Conservation (phyloP, 1,140 invertebrate genomes). For the Cyclina sinensis region DNA sequence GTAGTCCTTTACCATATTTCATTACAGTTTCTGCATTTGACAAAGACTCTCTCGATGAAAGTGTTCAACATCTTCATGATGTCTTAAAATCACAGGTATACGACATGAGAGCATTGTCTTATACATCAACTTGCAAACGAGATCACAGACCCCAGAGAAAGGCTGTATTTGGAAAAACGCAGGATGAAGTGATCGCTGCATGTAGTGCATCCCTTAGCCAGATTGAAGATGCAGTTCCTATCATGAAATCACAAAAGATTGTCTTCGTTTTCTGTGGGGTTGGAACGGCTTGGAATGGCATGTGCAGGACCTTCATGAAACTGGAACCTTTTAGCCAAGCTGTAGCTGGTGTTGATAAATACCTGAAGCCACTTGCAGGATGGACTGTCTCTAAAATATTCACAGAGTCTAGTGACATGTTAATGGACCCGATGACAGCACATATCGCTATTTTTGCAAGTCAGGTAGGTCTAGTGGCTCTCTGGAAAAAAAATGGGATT, state of each 20-base stretch:
- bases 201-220: conserved; percentile 13
- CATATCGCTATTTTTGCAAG: conserved; percentile 79
- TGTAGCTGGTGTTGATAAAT: conserved; percentile 70
- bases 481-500: conserved; percentile 76
- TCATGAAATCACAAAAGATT: conserved; percentile 16
- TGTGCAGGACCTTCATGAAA: conserved; percentile 71
- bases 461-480: conserved; percentile 74
- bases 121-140: conserved; percentile 69
- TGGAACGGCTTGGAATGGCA: conserved; percentile 75
- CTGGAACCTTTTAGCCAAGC: conserved; percentile 59
- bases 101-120: conserved; percentile 66
- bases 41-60: background rate
- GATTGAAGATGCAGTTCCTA: background rate
- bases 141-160: conserved; percentile 57
- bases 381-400: conserved; percentile 70
- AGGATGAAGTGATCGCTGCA: conserved; percentile 43
- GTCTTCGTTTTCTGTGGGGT: conserved; percentile 80
- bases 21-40: conserved; percentile 22
- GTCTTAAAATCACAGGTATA: background rate
- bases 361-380: conserved; percentile 59
- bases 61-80: background rate
- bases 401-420: conserved; percentile 37
- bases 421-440: conserved; percentile 71
- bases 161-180: conserved; percentile 55
- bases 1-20: background rate